Evolutionary conservation across 2,888 invertebrate genomes (phyloP), one percentile per base, ranked within the genome.

Genomic region (Crematogaster levior): DNA sequence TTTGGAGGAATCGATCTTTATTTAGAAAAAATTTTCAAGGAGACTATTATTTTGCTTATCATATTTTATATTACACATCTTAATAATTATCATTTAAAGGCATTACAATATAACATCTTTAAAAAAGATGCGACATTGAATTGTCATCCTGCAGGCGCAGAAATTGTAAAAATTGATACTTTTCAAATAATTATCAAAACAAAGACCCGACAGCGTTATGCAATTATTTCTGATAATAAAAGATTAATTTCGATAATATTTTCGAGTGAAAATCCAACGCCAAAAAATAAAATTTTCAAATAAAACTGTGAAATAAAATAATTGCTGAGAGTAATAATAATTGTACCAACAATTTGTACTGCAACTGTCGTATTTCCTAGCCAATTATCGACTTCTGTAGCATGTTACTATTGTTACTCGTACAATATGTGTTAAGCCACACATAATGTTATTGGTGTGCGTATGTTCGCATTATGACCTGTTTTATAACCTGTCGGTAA

Each of bases 331-430:
- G 30, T 21, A 51, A 51, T 27, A 53, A 63, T 40, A 6, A n/a
- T 63, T 18, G 27, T 37, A n/a, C 15, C 40, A 27, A 27, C 15
- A 51, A 75, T 30, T 12, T 65, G 9, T 21, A 53, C 40, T 15
- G 51, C 27, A n/a, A 3, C 4, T 51, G n/a, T 30, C 27, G 53
- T 53, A 65, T 53, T 65, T 30, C 40, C 15, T 21, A 65, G 10
- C 9, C 53, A 75, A 75, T 75, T 75, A 75, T 75, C 40, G 53
- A 65, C 15, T n/a, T 65, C 7, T 30, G 40, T 51, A 75, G 5
- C 37, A 30, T 18, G 51, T 21, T 75, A 9, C 65, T 24, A 40
- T 75, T 65, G 65, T 65, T 65, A 40, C n/a, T 53, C 27, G 40
- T 27, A 34, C 46, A 51, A 61, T 48, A 24, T 61, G 65, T 15